Evolutionary conservation across 2,113 vertebrate genomes (phyloP).

Genomic region (Clinocottus analis): DNA sequence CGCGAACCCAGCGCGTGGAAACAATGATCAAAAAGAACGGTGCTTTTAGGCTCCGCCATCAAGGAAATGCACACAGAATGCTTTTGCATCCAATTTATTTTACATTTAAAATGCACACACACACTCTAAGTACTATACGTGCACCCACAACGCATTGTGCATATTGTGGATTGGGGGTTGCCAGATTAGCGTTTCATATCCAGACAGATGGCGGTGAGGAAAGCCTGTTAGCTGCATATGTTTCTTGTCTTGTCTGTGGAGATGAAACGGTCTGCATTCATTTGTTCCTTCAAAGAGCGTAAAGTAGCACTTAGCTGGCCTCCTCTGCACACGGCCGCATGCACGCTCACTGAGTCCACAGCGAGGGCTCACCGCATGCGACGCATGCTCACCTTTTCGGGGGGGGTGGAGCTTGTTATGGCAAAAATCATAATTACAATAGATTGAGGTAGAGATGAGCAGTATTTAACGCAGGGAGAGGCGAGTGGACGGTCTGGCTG

Average conservation of each 20-base stretch:
- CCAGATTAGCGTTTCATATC: constrained; percentile 33
- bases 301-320: constrained; percentile 25
- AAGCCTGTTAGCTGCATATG: constrained; percentile 54
- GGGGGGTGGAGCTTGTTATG: not conserved
- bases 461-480: too few species aligned
- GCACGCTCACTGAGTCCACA: not conserved
- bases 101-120: not conserved
- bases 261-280: constrained; percentile 38
- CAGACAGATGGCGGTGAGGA: constrained; percentile 50
- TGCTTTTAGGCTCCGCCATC: not conserved
- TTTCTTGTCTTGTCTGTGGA: constrained; percentile 39
- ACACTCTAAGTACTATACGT: not conserved
- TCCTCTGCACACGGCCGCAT: not conserved
- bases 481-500: too few species aligned
- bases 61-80: not conserved
- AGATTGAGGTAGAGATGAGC: not conserved
- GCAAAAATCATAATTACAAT: not conserved
- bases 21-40: not conserved
- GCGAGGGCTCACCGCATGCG: not conserved
- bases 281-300: constrained; percentile 47
- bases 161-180: constrained; percentile 7
- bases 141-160: constrained; percentile 7
- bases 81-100: not conserved
- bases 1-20: not conserved
- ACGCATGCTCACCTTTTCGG: not conserved